phyloP scores from a whole-genome alignment of 2,113 vertebrate species.

The Salvator merianae region DNA sequence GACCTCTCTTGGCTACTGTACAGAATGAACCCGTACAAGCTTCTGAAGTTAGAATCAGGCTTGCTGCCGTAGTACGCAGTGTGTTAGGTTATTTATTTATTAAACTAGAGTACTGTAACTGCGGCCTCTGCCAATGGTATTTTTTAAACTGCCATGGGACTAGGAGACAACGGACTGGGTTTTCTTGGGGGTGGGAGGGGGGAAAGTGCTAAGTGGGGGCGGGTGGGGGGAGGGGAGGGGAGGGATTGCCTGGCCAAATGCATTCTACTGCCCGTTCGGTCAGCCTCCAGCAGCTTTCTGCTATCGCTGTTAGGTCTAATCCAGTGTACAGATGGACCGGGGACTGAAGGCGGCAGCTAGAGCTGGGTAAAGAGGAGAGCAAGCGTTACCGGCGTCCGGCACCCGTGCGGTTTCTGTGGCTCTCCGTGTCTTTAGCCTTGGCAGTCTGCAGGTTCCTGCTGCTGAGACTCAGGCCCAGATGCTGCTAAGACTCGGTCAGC shows the following conservation, averaged over 20 bases:
- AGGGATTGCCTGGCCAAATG: constrained; percentile 36
- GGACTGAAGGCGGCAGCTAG: background rate
- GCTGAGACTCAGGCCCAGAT: too few species aligned
- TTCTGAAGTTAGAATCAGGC: constrained; percentile 73
- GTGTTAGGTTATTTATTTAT: constrained; percentile 93
- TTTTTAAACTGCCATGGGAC: constrained; percentile 62
- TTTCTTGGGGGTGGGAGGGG: constrained; percentile 36
- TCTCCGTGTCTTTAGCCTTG: accelerated
- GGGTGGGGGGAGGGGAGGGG: constrained; percentile 10
- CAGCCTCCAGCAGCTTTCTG: constrained; percentile 40
- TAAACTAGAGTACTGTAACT: constrained; percentile 78
- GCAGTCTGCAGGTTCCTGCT: background rate
- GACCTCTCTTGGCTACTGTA: constrained; percentile 76
- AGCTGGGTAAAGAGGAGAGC: accelerated
- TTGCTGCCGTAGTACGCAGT: constrained; percentile 71
- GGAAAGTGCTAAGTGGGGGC: background rate
- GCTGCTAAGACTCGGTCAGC: background rate
- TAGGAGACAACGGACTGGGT: constrained; percentile 38
- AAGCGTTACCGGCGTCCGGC: accelerated
- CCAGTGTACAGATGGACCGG: accelerated
- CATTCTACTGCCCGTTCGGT: constrained; percentile 51
- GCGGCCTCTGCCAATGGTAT: constrained; percentile 76
- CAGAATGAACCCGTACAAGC: constrained; percentile 72
- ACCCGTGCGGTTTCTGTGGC: accelerated
- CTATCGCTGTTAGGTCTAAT: background rate